Conservation (phyloP, 2,113 vertebrate species). For the Motacilla alba region DNA sequence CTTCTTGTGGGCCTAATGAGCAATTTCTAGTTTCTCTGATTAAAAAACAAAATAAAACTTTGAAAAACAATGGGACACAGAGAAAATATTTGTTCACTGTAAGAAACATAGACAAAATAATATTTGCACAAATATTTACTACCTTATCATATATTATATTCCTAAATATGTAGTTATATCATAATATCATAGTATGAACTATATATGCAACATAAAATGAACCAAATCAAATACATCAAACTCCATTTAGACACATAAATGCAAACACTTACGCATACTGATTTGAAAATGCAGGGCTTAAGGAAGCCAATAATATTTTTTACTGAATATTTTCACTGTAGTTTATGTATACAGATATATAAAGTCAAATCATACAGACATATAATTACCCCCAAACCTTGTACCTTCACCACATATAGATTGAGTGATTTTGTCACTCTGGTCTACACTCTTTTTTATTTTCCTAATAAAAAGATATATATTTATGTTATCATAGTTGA, state of each 20-base stretch:
- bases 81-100: not conserved
- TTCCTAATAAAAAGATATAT: not conserved
- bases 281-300: not conserved
- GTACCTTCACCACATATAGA: not conserved
- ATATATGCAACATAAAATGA: not conserved
- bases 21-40: not conserved
- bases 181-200: not conserved
- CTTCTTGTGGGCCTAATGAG: not conserved
- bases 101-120: not conserved
- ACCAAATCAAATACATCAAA: not conserved
- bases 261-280: not conserved
- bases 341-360: not conserved
- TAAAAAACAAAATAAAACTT: not conserved
- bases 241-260: not conserved
- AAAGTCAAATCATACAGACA: accelerated
- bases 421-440: not conserved
- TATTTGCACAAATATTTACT: not conserved
- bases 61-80: not conserved
- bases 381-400: not conserved
- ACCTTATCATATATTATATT: not conserved
- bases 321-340: not conserved
- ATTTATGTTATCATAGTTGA: not conserved
- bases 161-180: not conserved
- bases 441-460: not conserved
- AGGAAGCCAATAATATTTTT: not conserved